These are phyloP conservation scores for Xiphydria camelus DNA, from an alignment of 2,888 invertebrate genomes.

Conservation along the genomic window DNA sequence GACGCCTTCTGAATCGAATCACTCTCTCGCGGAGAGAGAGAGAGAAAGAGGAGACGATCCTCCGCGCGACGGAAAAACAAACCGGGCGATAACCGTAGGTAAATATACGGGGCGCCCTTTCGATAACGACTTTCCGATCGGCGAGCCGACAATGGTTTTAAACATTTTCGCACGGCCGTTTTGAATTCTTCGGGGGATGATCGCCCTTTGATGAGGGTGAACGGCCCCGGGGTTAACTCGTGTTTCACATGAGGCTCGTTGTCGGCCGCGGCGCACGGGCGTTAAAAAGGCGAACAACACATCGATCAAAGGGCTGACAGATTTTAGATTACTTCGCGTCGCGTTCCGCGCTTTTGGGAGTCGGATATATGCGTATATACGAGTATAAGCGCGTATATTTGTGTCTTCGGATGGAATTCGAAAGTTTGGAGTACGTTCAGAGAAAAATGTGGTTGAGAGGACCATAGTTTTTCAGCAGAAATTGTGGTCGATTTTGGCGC, in stretches of 20 bases:
- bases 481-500: no score
- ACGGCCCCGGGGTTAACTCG: conserved; percentile 46
- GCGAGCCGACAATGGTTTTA: conserved; percentile 30
- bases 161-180: conserved; percentile 42
- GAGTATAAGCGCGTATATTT: no score
- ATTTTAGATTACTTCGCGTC: conserved; percentile 49
- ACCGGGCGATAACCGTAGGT: no score
- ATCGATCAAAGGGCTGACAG: conserved; percentile 57
- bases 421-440: no score
- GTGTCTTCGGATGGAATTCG: no score
- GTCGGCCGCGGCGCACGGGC: conserved; percentile 51
- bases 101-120: no score
- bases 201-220: conserved; percentile 50
- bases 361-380: no score
- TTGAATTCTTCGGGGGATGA: conserved; percentile 53
- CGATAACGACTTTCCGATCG: conserved; percentile 8
- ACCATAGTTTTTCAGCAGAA: no score
- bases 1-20: conserved; percentile 33
- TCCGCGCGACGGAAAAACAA: no score
- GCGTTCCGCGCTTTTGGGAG: no score
- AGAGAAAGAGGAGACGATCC: no score
- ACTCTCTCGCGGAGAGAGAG: conserved; percentile 37
- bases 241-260: conserved; percentile 49
- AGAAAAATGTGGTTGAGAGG: no score
- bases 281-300: conserved; percentile 51